Evolutionary conservation across 2,888 invertebrate species (phyloP).

Genomic region (Hydraecia micacea): DNA sequence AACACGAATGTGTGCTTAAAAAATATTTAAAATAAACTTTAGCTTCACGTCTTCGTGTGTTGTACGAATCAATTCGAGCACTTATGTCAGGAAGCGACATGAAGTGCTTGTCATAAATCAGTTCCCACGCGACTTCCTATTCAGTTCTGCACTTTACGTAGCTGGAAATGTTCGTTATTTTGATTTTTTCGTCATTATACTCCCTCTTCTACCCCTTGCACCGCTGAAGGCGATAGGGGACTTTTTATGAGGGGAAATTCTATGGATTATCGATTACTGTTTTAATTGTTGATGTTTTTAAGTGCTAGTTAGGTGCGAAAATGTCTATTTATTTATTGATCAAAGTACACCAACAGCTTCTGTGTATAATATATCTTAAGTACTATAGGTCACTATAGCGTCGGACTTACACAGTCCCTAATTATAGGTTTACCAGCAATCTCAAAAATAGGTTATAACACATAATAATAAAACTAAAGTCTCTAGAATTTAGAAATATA

Average conservation of each 20-base stretch:
- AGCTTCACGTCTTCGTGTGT: slow-evolving; percentile 41
- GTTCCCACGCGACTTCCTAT: slow-evolving; percentile 58
- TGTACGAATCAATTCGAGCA: slow-evolving; percentile 52
- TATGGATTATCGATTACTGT: slow-evolving; percentile 13
- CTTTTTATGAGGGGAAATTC: slow-evolving; percentile 7
- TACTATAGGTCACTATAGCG: background rate
- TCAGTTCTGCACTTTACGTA: slow-evolving; percentile 31
- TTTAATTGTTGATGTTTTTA: slow-evolving; percentile 28
- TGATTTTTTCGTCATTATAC: slow-evolving; percentile 20
- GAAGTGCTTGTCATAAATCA: slow-evolving; percentile 52
- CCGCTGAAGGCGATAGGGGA: background rate
- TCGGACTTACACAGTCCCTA: background rate
- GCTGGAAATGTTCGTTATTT: slow-evolving; percentile 25
- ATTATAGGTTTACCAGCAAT: background rate
- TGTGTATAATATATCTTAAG: background rate
- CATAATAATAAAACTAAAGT: background rate
- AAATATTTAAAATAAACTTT: slow-evolving; percentile 54
- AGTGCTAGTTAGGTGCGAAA: background rate
- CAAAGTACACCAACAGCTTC: background rate
- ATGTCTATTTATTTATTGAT: background rate
- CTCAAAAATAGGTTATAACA: background rate
- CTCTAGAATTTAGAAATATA: background rate
- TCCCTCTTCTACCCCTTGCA: slow-evolving; percentile 13
- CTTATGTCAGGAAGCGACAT: slow-evolving; percentile 49
- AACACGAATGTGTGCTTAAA: slow-evolving; percentile 42